A percentile compares a stretch with the other conserved stretches of the same genome.
Evolutionary conservation across 2,888 invertebrate species (phyloP).

Genomic region (Rhogogaster chlorosoma): DNA sequence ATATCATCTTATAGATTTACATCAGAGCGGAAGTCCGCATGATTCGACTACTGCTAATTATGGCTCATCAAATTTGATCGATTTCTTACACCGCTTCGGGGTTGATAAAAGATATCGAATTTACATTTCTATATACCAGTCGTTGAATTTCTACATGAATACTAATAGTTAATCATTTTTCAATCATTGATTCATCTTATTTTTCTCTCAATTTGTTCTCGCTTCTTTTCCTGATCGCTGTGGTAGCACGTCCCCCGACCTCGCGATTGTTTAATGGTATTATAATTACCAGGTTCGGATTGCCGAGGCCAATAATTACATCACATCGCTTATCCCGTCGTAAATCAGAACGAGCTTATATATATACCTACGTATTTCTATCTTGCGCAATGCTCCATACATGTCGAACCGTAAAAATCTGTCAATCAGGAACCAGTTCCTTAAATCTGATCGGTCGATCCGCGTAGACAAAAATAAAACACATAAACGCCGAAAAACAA

Average conservation of each 20-base stretch:
- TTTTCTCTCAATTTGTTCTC: constrained; percentile 41
- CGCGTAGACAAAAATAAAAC: neutral
- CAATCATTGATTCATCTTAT: constrained; percentile 15
- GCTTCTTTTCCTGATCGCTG: constrained; percentile 55
- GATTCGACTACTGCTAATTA: neutral
- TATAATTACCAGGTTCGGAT: constrained; percentile 17
- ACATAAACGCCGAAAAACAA: neutral
- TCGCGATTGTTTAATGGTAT: constrained; percentile 52
- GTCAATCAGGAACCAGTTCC: neutral
- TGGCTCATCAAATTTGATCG: neutral
- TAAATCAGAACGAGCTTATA: neutral
- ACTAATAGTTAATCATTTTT: neutral
- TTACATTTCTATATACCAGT: neutral
- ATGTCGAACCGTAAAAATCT: constrained; percentile 2
- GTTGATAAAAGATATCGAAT: neutral
- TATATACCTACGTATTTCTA: neutral
- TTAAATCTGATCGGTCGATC: neutral
- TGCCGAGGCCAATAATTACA: constrained; percentile 24
- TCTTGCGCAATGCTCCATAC: neutral
- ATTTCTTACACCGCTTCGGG: neutral
- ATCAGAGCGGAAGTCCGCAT: neutral
- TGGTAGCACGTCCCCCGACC: constrained; percentile 53
- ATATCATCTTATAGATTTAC: neutral
- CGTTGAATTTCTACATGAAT: too few species aligned
- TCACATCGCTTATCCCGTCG: neutral